These are phyloP conservation scores for Theocolax elegans DNA, from an alignment of 1,140 invertebrate species.

Conservation along the genomic window DNA sequence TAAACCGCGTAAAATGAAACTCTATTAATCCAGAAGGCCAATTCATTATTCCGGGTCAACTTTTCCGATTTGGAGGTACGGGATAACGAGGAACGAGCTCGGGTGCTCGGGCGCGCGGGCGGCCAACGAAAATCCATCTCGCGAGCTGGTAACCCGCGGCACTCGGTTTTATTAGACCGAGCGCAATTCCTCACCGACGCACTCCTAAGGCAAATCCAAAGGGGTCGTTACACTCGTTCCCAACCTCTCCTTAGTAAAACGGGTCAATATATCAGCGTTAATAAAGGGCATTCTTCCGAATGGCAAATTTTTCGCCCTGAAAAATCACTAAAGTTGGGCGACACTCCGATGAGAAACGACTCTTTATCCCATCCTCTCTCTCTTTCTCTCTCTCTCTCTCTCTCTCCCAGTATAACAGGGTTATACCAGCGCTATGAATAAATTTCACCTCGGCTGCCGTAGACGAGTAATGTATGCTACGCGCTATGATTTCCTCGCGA, in stretches of 20 bases:
- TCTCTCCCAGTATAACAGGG: conserved; percentile 52
- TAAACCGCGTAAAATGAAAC: too few relatives aligned
- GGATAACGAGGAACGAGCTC: too few relatives aligned
- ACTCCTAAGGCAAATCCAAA: conserved; percentile 13
- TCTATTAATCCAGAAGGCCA: too few relatives aligned
- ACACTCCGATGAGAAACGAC: conserved; percentile 57
- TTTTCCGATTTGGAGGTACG: too few relatives aligned
- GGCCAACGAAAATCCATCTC: conserved; percentile 12
- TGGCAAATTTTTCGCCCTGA: conserved; percentile 49
- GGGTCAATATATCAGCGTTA: conserved; percentile 22
- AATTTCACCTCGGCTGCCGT: conserved; percentile 58
- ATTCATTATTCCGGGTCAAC: too few relatives aligned
- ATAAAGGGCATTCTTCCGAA: conserved; percentile 45
- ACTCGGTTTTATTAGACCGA: conserved; percentile 34
- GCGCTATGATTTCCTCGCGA: conserved; percentile 39
- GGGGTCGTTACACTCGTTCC: background rate
- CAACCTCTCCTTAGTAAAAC: background rate
- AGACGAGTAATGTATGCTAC: conserved; percentile 35
- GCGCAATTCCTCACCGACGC: background rate
- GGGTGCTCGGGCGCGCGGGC: too few relatives aligned
- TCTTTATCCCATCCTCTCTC: conserved; percentile 47
- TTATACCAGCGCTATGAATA: conserved; percentile 65
- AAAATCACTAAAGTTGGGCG: conserved; percentile 58
- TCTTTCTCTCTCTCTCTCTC: background rate
- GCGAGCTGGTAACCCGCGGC: conserved; percentile 18